Percentiles rank a stretch among this genome's conserved stretches.
These are phyloP conservation scores for Steinernema carpocapsae DNA, from an alignment of 2,888 invertebrate genomes.

Conservation along the genomic window DNA sequence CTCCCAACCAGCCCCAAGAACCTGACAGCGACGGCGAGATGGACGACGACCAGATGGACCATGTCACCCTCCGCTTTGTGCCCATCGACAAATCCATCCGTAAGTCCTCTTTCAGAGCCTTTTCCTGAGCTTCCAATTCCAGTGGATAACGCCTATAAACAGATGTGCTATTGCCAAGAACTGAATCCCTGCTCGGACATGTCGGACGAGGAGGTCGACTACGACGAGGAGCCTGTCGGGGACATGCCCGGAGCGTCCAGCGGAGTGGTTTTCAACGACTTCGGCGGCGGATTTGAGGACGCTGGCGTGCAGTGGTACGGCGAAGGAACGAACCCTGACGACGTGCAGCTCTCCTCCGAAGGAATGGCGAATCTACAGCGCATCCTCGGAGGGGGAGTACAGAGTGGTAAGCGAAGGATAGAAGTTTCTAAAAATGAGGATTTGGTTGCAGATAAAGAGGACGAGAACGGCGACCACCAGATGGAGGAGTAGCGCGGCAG, in stretches of 20 bases:
- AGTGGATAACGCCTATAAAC: constrained; percentile 78
- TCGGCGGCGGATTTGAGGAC: constrained; percentile 37
- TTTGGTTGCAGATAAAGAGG: not conserved
- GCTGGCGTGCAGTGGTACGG: constrained; percentile 41
- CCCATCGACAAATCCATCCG: constrained; percentile 53
- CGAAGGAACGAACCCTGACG: constrained; percentile 44
- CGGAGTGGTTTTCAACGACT: constrained; percentile 18
- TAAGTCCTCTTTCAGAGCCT: constrained; percentile 41
- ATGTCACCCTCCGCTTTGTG: constrained; percentile 51
- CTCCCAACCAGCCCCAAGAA: constrained; percentile 42
- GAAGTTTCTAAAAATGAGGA: not conserved
- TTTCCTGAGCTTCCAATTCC: constrained; percentile 32
- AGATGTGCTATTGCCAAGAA: constrained; percentile 80
- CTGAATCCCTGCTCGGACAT: constrained; percentile 77
- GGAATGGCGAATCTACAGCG: constrained; percentile 59
- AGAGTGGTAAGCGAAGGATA: not conserved
- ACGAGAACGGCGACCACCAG: not conserved
- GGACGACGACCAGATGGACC: constrained; percentile 47
- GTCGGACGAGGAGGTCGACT: constrained; percentile 70
- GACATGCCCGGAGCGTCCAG: constrained; percentile 42
- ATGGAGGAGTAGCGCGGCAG: not conserved
- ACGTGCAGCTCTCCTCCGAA: constrained; percentile 55
- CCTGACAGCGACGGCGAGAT: constrained; percentile 50
- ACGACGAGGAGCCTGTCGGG: constrained; percentile 75
- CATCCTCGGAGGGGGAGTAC: constrained; percentile 49